phyloP scores from a whole-genome alignment of 1,140 invertebrate genomes.

The Patella vulgata region DNA sequence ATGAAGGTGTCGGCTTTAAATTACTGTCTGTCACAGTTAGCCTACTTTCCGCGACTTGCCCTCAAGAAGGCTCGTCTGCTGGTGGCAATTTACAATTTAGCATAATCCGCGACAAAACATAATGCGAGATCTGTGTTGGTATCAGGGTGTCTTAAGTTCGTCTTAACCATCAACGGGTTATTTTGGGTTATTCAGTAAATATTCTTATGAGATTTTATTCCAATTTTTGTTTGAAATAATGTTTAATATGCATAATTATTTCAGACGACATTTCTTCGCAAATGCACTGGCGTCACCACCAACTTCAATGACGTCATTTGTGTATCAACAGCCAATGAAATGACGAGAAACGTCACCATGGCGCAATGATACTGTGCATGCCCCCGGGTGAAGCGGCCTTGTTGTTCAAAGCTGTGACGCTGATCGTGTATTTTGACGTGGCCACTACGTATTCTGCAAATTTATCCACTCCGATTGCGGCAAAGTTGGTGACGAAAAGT shows the following conservation, averaged over 20 bases:
- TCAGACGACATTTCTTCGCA: slow-evolving; percentile 20
- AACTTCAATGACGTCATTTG: slow-evolving; percentile 42
- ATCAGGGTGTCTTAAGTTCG: too few species aligned
- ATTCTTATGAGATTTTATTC: too few species aligned
- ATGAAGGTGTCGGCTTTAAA: too few species aligned
- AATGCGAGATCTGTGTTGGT: too few species aligned
- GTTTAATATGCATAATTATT: not conserved
- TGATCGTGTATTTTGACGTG: slow-evolving; percentile 91
- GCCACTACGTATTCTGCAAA: slow-evolving; percentile 89
- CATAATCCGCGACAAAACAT: too few species aligned
- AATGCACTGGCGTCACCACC: slow-evolving; percentile 29
- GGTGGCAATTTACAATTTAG: too few species aligned
- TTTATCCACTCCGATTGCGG: slow-evolving; percentile 91
- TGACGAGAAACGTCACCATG: not conserved
- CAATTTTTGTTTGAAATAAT: not conserved
- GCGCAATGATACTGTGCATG: slow-evolving; percentile 30
- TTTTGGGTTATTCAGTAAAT: too few species aligned
- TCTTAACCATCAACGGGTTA: too few species aligned
- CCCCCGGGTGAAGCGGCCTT: slow-evolving; percentile 43
- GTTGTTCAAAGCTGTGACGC: slow-evolving; percentile 77
- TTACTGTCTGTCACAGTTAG: too few species aligned
- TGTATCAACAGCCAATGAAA: slow-evolving; percentile 33
- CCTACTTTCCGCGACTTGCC: too few species aligned
- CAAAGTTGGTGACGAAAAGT: slow-evolving; percentile 93
- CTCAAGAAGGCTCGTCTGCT: too few species aligned